Percentiles rank a stretch among this genome's conserved stretches.
Evolutionary conservation across 2,888 invertebrate genomes (phyloP).

Genomic region (Leptogaster cylindrica): DNA sequence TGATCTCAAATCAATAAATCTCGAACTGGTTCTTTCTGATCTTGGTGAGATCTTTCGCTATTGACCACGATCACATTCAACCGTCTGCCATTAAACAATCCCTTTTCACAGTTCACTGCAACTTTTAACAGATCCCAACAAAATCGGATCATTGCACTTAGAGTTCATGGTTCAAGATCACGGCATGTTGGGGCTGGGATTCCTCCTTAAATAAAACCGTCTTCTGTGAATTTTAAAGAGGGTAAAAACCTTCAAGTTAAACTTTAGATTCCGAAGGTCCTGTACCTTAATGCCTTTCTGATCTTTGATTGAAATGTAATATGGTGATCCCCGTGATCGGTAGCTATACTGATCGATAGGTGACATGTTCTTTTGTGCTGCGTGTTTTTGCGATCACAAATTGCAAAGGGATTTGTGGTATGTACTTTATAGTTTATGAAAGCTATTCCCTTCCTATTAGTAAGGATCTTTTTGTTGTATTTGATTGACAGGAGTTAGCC

Average conservation of each 20-base stretch:
- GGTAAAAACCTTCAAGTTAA: neutral
- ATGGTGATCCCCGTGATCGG: neutral
- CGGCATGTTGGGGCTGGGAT: slow-evolving; percentile 11
- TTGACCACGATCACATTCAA: neutral
- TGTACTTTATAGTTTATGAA: neutral
- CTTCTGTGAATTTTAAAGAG: neutral
- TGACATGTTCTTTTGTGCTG: slow-evolving; percentile 28
- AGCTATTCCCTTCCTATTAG: neutral
- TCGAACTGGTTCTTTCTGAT: neutral
- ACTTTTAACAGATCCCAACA: neutral
- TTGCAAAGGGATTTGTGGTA: slow-evolving; percentile 32
- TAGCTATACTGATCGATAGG: slow-evolving; percentile 17
- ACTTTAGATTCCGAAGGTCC: neutral
- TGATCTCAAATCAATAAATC: slow-evolving; percentile 33
- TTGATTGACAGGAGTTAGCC: slow-evolving; percentile 32
- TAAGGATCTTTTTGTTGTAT: neutral
- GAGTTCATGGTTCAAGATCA: slow-evolving; percentile 27
- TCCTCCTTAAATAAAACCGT: neutral
- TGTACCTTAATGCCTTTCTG: no score
- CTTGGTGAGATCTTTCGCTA: neutral
- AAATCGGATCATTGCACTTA: neutral
- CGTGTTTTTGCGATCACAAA: slow-evolving; percentile 30
- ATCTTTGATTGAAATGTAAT: slow-evolving; percentile 38
- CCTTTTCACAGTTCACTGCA: slow-evolving; percentile 25
- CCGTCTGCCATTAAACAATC: slow-evolving; percentile 18